Conservation (phyloP, 2,888 invertebrate species). For the Drosophila neotestacea region DNA sequence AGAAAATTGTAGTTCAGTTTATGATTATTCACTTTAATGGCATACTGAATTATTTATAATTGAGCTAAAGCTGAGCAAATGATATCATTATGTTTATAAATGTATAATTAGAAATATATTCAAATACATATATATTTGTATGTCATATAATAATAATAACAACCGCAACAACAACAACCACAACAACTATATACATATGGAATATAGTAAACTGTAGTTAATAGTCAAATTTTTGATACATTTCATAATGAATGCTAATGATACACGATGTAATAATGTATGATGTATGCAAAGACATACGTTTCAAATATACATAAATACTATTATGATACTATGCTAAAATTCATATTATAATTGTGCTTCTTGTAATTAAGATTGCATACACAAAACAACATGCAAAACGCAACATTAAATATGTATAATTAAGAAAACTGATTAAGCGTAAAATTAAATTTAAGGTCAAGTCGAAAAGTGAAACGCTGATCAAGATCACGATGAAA, state of each 20-base stretch:
- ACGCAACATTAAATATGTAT: constrained; percentile 34
- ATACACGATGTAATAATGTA: constrained; percentile 31
- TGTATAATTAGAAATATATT: constrained; percentile 60
- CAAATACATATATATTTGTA: constrained; percentile 27
- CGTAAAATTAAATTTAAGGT: constrained; percentile 67
- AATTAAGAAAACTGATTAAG: constrained; percentile 71
- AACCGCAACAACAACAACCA: constrained; percentile 7
- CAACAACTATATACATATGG: constrained; percentile 33
- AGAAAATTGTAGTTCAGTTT: constrained; percentile 42
- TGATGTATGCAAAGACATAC: constrained; percentile 33
- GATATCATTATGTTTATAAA: constrained; percentile 77
- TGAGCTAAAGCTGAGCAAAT: constrained; percentile 66
- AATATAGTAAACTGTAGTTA: constrained; percentile 71
- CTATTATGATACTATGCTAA: constrained; percentile 35
- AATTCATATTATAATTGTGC: constrained; percentile 61
- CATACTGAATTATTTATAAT: constrained; percentile 56
- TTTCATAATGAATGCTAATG: constrained; percentile 58
- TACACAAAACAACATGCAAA: constrained; percentile 18
- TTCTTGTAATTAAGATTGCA: constrained; percentile 55
- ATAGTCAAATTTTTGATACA: constrained; percentile 80
- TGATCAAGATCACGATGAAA: constrained; percentile 13
- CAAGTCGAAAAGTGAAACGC: constrained; percentile 38
- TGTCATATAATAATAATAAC: constrained; percentile 18
- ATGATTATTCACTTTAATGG: constrained; percentile 53
- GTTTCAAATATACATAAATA: constrained; percentile 25